Base-by-base conservation (phyloP, 2,113 vertebrate genomes). In the Anoura caudifer region DNA sequence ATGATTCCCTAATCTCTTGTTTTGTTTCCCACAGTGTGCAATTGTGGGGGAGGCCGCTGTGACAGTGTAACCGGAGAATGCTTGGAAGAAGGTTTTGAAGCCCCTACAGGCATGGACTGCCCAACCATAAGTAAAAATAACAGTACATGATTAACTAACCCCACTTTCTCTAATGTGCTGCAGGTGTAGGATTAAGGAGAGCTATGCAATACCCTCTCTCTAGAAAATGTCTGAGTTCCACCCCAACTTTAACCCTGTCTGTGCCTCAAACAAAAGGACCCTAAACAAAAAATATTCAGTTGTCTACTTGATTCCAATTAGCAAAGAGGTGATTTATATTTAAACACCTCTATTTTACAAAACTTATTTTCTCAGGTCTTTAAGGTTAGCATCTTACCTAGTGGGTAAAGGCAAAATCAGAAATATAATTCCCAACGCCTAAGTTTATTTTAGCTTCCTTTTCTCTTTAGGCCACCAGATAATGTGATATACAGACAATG, bases 61-160 rank as follows among this genome's bases (percentile, higher is more conserved):
- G 99, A 99, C 97, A 98, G 98, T 93, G 98, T 98, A 81, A 99
- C 99, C 9, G 99, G 99, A 97, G 99, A 99, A 93, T 99, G 99
- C 97, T 97, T 99, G 0, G 96, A 98, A 83, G 99, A 99, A 97
- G 98, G 98, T 92, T 98, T 98, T 94, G 98, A 98, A 93, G 70
- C 47, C 97, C 97, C 98, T 97, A 97, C 98, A 96, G 98, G 97
- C 96, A 98, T 84, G 91, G 98, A 98, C 97, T 99, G 98, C 96
- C 98, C 98, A 33, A 98, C 98, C 85, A 98, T 99, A 98, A 98
- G 98, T 99, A 99, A 99, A 98, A 98, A 96, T 63, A 83, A 91
- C 96, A 83, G 20, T 59, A 93, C 33, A 3, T 93, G 70, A 96
- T 96, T 56, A 91, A 98, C 47, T 97, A 94, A 92, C 12, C 0